phyloP scores from a whole-genome alignment of 1,140 invertebrate genomes.

The Drosophila subpulchrella region DNA sequence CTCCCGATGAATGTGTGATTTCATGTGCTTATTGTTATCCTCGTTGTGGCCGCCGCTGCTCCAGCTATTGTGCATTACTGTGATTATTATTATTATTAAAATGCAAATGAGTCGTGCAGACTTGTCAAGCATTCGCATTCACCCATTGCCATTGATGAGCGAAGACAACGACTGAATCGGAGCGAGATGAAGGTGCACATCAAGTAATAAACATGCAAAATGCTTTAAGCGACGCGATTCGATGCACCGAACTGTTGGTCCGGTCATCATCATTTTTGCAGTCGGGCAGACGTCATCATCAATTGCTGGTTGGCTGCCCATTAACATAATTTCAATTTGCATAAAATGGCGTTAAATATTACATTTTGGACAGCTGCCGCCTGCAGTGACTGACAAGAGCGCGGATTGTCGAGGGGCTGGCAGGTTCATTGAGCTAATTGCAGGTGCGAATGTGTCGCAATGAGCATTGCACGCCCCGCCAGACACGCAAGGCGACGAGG shows the following conservation, averaged over 20 bases:
- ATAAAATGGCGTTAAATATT: slow-evolving; percentile 81
- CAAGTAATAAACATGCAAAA: slow-evolving; percentile 59
- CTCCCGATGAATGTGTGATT: slow-evolving; percentile 54
- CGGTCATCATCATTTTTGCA: slow-evolving; percentile 4
- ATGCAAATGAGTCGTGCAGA: slow-evolving; percentile 72
- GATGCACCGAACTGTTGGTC: slow-evolving; percentile 18
- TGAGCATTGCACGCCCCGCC: slow-evolving; percentile 56
- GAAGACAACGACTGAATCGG: slow-evolving; percentile 38
- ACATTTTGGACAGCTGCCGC: slow-evolving; percentile 67
- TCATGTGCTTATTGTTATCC: slow-evolving; percentile 64
- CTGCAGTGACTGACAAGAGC: slow-evolving; percentile 44
- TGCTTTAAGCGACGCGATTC: slow-evolving; percentile 67
- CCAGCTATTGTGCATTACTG: slow-evolving; percentile 57
- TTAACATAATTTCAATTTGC: slow-evolving; percentile 83
- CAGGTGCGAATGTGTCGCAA: slow-evolving; percentile 75
- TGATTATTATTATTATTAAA: slow-evolving; percentile 83
- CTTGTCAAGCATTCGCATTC: slow-evolving; percentile 49
- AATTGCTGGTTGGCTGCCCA: slow-evolving; percentile 55
- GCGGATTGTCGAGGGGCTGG: not conserved
- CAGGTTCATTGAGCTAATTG: slow-evolving; percentile 67
- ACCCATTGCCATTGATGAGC: slow-evolving; percentile 18
- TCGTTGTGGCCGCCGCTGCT: slow-evolving; percentile 29
- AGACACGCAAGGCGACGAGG: slow-evolving; percentile 3
- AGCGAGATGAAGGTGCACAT: slow-evolving; percentile 11
- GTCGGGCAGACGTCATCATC: slow-evolving; percentile 32